phyloP scores from a whole-genome alignment of 2,888 invertebrate species.

The Drosophila formosana region DNA sequence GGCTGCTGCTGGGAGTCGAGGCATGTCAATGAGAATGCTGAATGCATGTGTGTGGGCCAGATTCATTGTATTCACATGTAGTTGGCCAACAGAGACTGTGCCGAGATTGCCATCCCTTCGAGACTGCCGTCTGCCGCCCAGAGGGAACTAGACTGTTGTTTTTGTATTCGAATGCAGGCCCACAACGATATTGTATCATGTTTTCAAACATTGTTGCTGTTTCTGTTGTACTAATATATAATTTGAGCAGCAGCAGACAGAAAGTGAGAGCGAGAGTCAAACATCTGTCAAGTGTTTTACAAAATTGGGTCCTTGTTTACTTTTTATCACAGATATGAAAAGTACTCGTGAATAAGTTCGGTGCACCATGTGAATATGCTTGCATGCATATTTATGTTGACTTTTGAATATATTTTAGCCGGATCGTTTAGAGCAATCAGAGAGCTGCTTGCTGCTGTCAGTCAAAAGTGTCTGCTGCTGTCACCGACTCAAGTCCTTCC shows the following conservation, averaged over 20 bases:
- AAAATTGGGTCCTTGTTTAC: constrained; percentile 65
- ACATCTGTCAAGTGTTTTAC: constrained; percentile 68
- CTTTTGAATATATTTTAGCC: constrained; percentile 71
- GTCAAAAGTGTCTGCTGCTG: constrained; percentile 44
- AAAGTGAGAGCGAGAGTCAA: constrained; percentile 39
- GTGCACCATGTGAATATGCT: constrained; percentile 50
- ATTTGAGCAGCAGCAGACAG: constrained; percentile 53
- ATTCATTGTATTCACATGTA: constrained; percentile 66
- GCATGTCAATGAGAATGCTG: constrained; percentile 34
- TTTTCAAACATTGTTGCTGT: constrained; percentile 31
- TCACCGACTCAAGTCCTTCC: constrained; percentile 5
- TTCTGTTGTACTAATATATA: constrained; percentile 57
- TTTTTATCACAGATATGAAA: constrained; percentile 65
- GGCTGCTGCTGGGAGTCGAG: neutral
- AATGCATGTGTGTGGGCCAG: constrained; percentile 42
- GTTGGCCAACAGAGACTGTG: constrained; percentile 65
- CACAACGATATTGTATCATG: constrained; percentile 56
- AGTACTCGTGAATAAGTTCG: constrained; percentile 45
- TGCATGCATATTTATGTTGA: constrained; percentile 61
- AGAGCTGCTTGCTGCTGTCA: constrained; percentile 55
- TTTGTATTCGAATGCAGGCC: constrained; percentile 53
- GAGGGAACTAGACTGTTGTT: constrained; percentile 2
- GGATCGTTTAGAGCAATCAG: constrained; percentile 71
- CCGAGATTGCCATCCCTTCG: constrained; percentile 67
- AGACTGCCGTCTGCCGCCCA: constrained; percentile 32